Evolutionary conservation across 2,113 vertebrate species (phyloP), one percentile per base, ranked within the genome.

Genomic region (Narcine bancroftii): DNA sequence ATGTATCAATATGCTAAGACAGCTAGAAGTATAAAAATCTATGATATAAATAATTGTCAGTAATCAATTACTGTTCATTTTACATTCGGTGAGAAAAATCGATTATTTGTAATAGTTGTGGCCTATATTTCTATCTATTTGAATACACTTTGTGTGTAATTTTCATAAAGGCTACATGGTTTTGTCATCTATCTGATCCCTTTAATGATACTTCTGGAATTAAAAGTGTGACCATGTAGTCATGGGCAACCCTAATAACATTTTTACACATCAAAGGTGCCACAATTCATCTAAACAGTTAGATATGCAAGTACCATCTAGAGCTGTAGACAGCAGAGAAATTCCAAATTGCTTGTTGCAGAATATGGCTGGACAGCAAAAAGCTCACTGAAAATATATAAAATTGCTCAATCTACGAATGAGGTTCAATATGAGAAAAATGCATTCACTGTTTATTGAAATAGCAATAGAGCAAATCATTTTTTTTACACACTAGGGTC

Each of bases 71-170:
- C 89, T 69, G 89, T 71, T 53, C 60, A 91, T 47, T 91, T 71
- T 91, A 91, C 89, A 91, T 91, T 91, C 89, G 11, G 89, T 91
- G 89, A 69, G 89, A 91, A 91, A 91, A 91, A 71, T 66, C 39
- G 24, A 69, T 33, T 69, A 66, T 91, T 71, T 91, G 39, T 91
- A 91, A 69, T 47, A 56, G 39, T 47, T 26, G 63, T 91, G 63
- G 65, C 71, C 63, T 42, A 91, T 11, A 91, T 91, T 36, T 87
- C 33, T 60, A 87, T 21, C 15, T 36, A 60, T 36, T 63, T 45
- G 39, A 47, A 91, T 69, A 69, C 42, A 69, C 39, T 91, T 69
- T 45, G 65, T 36, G 39, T 69, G 65, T 91, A 33, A 69, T 91
- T 91, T 91, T 39, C 66, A 71, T 69, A 91, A 91, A 87, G 66